Conservation (phyloP, 2,797 vertebrate species). For the Leptoclinus maculatus region DNA sequence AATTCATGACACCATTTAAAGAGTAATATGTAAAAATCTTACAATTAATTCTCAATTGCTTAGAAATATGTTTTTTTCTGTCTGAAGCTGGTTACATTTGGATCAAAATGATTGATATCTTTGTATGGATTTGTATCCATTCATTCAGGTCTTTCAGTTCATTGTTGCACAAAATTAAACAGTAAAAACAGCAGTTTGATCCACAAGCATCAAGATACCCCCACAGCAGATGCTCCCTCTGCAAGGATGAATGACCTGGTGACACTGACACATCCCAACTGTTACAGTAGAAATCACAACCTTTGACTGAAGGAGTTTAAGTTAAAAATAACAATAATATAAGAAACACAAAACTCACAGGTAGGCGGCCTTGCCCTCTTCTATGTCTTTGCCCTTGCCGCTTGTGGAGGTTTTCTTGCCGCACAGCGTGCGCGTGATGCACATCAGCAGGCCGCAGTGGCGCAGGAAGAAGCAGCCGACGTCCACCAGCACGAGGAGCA, state of each 20-base stretch:
- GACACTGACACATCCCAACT: slow-evolving; percentile 31
- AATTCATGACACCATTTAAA: background rate
- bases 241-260: slow-evolving; percentile 68
- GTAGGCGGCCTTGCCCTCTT: slow-evolving; percentile 98
- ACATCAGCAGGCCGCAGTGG: slow-evolving; percentile 97
- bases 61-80: background rate
- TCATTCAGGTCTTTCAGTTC: background rate
- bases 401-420: slow-evolving; percentile 95
- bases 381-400: slow-evolving; percentile 95
- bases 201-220: slow-evolving; percentile 58
- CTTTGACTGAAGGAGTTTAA: slow-evolving; percentile 5
- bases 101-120: background rate
- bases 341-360: slow-evolving; percentile 87
- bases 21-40: background rate
- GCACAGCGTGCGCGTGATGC: slow-evolving; percentile 94
- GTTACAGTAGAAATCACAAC: slow-evolving; percentile 12
- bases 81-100: background rate
- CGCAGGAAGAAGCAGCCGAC: slow-evolving; percentile 98
- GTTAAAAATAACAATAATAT: background rate
- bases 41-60: background rate
- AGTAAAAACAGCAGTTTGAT: slow-evolving; percentile 21
- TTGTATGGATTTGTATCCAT: background rate
- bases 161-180: slow-evolving; percentile 1
- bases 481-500: slow-evolving; percentile 94
- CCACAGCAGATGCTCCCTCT: slow-evolving; percentile 75